Evolutionary conservation across 2,797 vertebrate genomes (phyloP).

Genomic region (Eospalax fontanierii): DNA sequence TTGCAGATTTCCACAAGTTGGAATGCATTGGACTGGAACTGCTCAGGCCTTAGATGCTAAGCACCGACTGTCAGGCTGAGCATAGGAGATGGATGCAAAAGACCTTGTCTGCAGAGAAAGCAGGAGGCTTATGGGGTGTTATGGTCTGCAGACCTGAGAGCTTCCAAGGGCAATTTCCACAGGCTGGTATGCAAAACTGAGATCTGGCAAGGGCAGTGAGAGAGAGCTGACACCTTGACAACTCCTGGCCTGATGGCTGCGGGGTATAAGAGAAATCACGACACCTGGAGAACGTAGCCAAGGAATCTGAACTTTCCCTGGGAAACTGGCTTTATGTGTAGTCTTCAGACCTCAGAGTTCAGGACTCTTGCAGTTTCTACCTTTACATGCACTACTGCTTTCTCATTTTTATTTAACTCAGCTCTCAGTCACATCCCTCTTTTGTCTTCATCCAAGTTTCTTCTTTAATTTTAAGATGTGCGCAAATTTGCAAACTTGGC

Average conservation of each 20-base stretch:
- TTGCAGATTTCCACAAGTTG: neutral
- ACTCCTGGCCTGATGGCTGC: neutral
- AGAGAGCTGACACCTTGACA: neutral
- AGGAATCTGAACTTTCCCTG: neutral
- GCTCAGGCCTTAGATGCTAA: neutral
- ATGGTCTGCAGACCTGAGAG: neutral
- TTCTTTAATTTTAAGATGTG: constrained; percentile 34
- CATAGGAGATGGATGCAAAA: neutral
- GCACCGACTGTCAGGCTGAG: neutral
- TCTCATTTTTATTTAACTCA: constrained; percentile 22
- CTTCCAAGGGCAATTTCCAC: constrained; percentile 6
- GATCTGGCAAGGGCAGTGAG: neutral
- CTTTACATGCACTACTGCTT: neutral
- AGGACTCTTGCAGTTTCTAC: neutral
- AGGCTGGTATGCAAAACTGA: neutral
- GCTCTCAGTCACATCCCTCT: neutral
- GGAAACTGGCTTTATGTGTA: neutral
- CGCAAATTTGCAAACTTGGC: neutral
- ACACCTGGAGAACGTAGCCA: neutral
- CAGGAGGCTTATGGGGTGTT: neutral
- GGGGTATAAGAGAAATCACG: neutral
- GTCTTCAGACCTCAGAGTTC: neutral
- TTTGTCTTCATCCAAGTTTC: neutral
- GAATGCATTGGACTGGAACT: neutral
- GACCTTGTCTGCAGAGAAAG: constrained; percentile 14